Evolutionary conservation across 2,113 vertebrate genomes (phyloP).

Genomic region (Oreotragus oreotragus): DNA sequence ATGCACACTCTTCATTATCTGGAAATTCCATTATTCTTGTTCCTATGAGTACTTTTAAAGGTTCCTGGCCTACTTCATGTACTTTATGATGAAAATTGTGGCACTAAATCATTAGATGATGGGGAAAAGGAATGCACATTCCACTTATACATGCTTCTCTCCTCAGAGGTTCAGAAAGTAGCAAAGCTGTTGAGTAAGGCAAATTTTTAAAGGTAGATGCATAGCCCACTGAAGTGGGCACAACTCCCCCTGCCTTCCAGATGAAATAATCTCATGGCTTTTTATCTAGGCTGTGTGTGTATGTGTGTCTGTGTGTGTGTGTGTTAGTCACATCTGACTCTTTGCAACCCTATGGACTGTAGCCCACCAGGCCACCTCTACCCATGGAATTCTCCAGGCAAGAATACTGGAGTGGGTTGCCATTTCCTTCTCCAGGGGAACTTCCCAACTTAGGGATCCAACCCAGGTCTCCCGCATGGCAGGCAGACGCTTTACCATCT

Average conservation of each 20-base stretch:
- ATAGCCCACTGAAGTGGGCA: background rate
- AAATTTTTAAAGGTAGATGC: background rate
- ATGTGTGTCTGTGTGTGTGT: background rate
- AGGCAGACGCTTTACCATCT: no score
- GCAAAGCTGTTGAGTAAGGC: background rate
- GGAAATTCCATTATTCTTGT: background rate
- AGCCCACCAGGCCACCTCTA: background rate
- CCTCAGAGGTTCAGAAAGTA: constrained; percentile 4
- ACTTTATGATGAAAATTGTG: constrained; percentile 27
- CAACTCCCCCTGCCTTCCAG: background rate
- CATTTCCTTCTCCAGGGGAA: no score
- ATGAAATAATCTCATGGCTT: background rate
- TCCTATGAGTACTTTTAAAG: constrained; percentile 35
- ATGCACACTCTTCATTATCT: background rate
- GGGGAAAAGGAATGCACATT: background rate
- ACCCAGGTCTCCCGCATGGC: no score
- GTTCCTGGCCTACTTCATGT: background rate
- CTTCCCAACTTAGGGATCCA: no score
- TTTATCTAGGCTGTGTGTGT: background rate
- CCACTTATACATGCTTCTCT: background rate
- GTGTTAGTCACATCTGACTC: background rate
- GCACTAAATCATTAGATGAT: background rate
- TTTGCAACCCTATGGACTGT: background rate
- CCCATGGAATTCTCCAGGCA: no score
- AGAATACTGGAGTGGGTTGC: no score